Evolutionary conservation across 2,888 invertebrate genomes (phyloP).

Genomic region (Andrena bicolor): DNA sequence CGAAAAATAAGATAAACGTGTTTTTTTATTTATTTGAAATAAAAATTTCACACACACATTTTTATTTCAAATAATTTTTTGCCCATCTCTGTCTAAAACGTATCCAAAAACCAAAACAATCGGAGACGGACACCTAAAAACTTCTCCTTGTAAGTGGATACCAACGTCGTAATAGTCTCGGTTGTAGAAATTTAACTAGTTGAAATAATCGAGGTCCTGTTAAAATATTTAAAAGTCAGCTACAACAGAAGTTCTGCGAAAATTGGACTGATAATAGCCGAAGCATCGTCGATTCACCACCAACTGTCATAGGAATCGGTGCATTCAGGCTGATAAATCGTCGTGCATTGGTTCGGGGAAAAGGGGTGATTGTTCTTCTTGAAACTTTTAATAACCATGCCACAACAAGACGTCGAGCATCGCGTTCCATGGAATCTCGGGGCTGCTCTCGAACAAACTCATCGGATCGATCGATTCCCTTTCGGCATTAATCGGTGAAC

Average conservation of each 20-base stretch:
- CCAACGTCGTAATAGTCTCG: no score
- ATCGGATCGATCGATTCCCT: conserved; percentile 39
- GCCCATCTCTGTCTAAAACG: no score
- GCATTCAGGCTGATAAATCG: neutral
- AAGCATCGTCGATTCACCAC: neutral
- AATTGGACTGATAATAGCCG: neutral
- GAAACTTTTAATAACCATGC: conserved; percentile 47
- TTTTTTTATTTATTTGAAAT: no score
- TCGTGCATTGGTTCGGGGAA: neutral
- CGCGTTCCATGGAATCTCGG: neutral
- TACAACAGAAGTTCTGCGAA: neutral
- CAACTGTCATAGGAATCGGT: conserved; percentile 3
- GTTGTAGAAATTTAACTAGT: no score
- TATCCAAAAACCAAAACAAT: no score
- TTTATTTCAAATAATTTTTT: no score
- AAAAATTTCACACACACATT: no score
- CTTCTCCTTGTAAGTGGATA: no score
- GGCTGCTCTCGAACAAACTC: conserved; percentile 5
- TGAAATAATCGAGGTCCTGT: no score
- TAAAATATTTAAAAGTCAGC: neutral
- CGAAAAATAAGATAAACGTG: no score
- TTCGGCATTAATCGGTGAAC: conserved; percentile 34
- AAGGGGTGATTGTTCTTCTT: neutral
- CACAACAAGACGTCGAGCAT: conserved; percentile 1
- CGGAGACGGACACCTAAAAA: no score